These are phyloP conservation scores for Leucopternis melanops DNA, from an alignment of 2,113 vertebrate genomes.

Conservation along the genomic window DNA sequence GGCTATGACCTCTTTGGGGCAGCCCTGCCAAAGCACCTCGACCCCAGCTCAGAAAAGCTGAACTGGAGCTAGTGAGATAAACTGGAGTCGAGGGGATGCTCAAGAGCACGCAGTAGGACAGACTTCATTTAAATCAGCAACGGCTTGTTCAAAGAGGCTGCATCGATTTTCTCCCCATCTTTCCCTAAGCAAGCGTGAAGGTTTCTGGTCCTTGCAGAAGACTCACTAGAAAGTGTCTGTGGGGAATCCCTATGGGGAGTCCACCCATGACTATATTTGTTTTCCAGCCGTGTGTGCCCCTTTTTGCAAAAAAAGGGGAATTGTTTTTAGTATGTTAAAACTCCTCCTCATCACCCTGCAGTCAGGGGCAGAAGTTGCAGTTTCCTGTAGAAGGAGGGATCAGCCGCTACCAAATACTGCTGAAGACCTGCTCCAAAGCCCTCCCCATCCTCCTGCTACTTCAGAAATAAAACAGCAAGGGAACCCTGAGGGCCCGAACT, in stretches of 20 bases:
- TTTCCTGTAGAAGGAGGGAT: not conserved
- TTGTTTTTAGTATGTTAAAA: not conserved
- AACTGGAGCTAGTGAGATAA: not conserved
- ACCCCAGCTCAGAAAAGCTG: not conserved
- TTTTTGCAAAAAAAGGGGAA: not conserved
- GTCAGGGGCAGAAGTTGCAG: not conserved
- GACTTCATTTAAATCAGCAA: not conserved
- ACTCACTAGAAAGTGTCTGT: not conserved
- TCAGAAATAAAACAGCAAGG: not conserved
- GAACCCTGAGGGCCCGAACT: not conserved
- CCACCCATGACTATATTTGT: too few species aligned
- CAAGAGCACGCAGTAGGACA: accelerated
- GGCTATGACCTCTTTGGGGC: not conserved
- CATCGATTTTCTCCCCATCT: not conserved
- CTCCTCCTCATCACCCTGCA: not conserved
- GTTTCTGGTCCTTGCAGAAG: not conserved
- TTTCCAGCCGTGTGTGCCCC: not conserved
- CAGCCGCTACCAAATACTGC: not conserved
- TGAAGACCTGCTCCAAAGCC: not conserved
- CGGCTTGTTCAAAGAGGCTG: not conserved
- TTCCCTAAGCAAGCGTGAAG: not conserved
- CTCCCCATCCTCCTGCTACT: not conserved
- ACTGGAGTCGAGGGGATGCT: not conserved
- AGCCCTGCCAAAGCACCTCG: not conserved
- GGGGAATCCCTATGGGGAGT: not conserved